phyloP scores from a whole-genome alignment of 35 echinoderm and acorn worm genomes.

The Apostichopus parvimensis region DNA sequence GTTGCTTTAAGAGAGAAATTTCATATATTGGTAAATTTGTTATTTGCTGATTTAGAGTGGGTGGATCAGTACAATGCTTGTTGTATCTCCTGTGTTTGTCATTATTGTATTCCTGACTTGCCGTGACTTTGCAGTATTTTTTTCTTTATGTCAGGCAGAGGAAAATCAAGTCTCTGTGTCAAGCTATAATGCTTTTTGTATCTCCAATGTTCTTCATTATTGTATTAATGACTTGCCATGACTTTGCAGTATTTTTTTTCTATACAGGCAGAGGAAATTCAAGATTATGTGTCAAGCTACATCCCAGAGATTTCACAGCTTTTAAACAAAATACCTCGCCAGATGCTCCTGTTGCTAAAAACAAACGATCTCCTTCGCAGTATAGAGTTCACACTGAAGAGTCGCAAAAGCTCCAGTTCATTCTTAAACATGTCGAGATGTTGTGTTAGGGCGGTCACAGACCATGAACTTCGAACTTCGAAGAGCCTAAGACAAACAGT shows the following conservation, averaged over 20 bases:
- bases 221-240: no score
- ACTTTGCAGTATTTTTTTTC: no score
- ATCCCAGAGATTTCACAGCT: conserved; percentile 87
- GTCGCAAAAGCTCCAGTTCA: conserved; percentile 86
- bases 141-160: conserved; percentile 60
- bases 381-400: conserved; percentile 77
- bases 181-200: conserved; percentile 30
- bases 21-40: no score
- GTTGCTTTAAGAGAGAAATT: no score
- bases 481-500: conserved; percentile 50
- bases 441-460: conserved; percentile 81
- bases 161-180: conserved; percentile 70
- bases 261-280: conserved; percentile 74
- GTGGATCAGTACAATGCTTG: conserved; percentile 30
- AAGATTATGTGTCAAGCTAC: conserved; percentile 70
- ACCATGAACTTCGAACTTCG: conserved; percentile 61
- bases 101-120: no score
- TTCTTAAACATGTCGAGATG: conserved; percentile 99
- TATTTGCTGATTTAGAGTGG: no score
- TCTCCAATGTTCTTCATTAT: no score
- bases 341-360: conserved; percentile 95
- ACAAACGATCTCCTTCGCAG: conserved; percentile 95
- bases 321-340: conserved; percentile 83
- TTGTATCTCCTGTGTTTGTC: no score
- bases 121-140: no score